Evolutionary conservation across 2,797 vertebrate genomes (phyloP), one percentile per base, ranked within the genome.

Genomic region (Corythornis leucogaster): DNA sequence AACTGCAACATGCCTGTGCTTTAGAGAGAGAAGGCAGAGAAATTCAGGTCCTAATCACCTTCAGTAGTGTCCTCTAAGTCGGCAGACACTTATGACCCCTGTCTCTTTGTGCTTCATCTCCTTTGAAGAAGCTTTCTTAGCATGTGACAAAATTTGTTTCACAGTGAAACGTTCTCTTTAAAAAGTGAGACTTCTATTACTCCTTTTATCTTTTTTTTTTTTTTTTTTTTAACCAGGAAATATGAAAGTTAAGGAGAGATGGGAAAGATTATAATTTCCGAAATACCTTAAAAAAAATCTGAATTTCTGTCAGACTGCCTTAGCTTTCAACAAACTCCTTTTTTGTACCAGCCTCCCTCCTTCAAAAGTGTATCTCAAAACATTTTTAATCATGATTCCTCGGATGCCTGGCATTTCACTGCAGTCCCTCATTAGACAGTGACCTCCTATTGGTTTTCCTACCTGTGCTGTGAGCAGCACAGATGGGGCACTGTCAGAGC

Each of bases 401-500:
- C 35, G 5, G 1, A 8, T 42, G 20, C 15, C 62, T 53, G 50
- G 57, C 11, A 3, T 64, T 67, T 33, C 5, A 1, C 58, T 78
- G 28, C 0, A 0, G 24, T 57, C n/a, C 50, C 53, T 38, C 18
- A 35, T 17, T 21, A 58, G 33, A 19, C 31, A 68, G 46, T 26
- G 81, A 38, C 8, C 6, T 0, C 0, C 15, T 45, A 4, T 2
- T 42, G 24, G 18, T 79, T 58, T 50, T 48, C 70, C 35, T 48
- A 25, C 79, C 82, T 51, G 66, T 26, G 80, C 54, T 7, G 1
- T 12, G 30, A 2, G 22, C 0, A 6, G 85, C 69, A 66, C 63
- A 45, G 59, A 57, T 7, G 58, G 62, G 59, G 55, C 74, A 62
- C 8, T 0, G 1, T 1, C 1, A 0, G 31, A 51, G 61, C 61